Conservation (phyloP, 2,113 vertebrate species). For the Sakesphorus luctuosus region DNA sequence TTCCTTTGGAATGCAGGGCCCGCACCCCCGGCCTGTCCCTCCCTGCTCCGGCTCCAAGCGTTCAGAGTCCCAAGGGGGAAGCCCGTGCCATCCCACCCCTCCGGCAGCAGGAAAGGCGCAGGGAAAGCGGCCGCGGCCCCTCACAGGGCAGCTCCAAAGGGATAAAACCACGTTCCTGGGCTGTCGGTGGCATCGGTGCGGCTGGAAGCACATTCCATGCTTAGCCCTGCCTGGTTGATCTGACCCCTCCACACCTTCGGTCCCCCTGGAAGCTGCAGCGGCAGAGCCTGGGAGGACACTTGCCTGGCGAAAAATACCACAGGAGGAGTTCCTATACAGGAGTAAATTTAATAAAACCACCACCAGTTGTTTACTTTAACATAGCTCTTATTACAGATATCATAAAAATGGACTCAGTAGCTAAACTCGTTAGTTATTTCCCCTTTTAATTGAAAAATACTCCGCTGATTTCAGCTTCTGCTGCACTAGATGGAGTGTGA, state of each 20-base stretch:
- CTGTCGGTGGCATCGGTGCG: rapidly evolving
- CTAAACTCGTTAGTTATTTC: conserved; percentile 72
- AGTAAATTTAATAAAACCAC: conserved; percentile 78
- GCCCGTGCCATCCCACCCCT: not conserved
- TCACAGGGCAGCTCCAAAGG: not conserved
- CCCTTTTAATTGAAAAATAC: conserved; percentile 68
- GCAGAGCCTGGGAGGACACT: conserved; percentile 27
- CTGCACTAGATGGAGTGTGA: conserved; percentile 67
- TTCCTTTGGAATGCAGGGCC: not conserved
- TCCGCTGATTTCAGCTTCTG: conserved; percentile 65
- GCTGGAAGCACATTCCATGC: not conserved
- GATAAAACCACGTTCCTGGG: not conserved
- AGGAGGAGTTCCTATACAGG: conserved; percentile 73
- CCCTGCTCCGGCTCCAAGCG: no score
- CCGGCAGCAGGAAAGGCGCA: not conserved
- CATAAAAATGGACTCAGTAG: conserved; percentile 75
- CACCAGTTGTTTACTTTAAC: conserved; percentile 80
- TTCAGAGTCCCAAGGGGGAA: not conserved
- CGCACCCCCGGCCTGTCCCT: not conserved
- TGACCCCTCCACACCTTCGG: not conserved
- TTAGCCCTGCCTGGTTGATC: conserved; percentile 2
- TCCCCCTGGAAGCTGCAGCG: conserved; percentile 7
- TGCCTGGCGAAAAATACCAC: conserved; percentile 73
- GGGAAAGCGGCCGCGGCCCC: not conserved
- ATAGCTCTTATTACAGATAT: conserved; percentile 80